Base-by-base conservation (phyloP, 2,888 invertebrate species). In the Psococerastis gibbosa region DNA sequence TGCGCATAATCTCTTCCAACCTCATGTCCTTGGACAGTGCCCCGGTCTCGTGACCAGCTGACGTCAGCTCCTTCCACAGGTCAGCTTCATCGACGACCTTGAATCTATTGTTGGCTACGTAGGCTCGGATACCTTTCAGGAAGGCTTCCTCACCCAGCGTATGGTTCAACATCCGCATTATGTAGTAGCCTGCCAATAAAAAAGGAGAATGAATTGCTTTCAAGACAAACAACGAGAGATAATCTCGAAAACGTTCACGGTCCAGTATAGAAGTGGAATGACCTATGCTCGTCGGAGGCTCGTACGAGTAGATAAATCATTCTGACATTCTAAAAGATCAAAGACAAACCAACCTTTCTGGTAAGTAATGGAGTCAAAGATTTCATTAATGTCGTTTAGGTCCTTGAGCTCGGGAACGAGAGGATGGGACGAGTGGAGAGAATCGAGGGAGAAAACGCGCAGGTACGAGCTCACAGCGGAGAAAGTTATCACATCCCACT, bases 331-430 rank as follows among this genome's bases (percentile, higher is more conserved):
- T n/a, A n/a, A n/a, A n/a, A n/a, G n/a, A n/a, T n/a, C n/a, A n/a
- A n/a, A n/a, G n/a, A n/a, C n/a, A n/a, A n/a, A n/a, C n/a, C n/a
- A n/a, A 56, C 60, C 65, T 62, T 88, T 88, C 49, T 73, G 71
- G 60, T 88, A 88, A 0, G 85, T 82, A 52, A 88, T 87, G 44
- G 74, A 69, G 59, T 88, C 87, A 60, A 88, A 88, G 41, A 84
- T 81, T 63, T 87, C 80, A 0, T 68, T 67, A 45, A 91, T 83
- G 56, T 87, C 74, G 50, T 73, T 74, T 2, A 83, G 82, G 56
- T 82, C 69, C 32, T 75, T 71, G 23, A 88, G 76, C 2, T 73
- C 67, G 1, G 78, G 75, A 2, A 73, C 70, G 35, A 85, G 78
- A 15, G 85, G 83, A 60, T 87, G 87, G 3, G 83, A 82, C 2